phyloP scores from a whole-genome alignment of 2,113 vertebrate species.

The Sebastes fasciatus region DNA sequence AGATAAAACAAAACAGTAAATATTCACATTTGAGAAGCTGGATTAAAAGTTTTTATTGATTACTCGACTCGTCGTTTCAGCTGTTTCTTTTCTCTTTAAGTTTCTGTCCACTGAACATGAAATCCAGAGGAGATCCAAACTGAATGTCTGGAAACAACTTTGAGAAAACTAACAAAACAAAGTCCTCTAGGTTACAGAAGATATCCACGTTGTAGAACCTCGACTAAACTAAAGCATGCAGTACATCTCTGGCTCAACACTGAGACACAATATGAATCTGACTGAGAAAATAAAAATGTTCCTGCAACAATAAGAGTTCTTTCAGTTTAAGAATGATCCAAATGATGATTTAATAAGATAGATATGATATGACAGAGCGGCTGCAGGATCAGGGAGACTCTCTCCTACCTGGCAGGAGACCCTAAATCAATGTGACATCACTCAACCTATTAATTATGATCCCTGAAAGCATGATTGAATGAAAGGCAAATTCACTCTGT shows the following conservation, averaged over 20 bases:
- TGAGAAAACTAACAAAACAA: not conserved
- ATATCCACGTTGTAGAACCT: not conserved
- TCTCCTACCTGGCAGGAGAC: slow-evolving; percentile 24
- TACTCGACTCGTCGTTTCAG: not conserved
- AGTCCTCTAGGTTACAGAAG: too few relatives aligned
- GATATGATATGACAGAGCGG: not conserved
- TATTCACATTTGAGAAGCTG: not conserved
- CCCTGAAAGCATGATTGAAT: slow-evolving; percentile 40
- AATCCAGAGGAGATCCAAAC: not conserved
- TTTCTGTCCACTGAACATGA: not conserved
- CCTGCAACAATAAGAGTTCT: not conserved
- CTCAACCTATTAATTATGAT: slow-evolving; percentile 44
- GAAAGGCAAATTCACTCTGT: slow-evolving; percentile 41
- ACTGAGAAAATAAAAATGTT: not conserved
- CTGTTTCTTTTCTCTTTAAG: not conserved
- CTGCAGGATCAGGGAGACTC: slow-evolving; percentile 12
- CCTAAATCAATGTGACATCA: slow-evolving; percentile 60
- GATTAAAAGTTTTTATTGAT: not conserved
- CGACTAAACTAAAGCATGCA: not conserved
- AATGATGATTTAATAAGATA: not conserved
- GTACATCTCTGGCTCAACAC: not conserved
- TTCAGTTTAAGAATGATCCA: slow-evolving; percentile 12
- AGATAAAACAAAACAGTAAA: not conserved
- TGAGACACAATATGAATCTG: not conserved
- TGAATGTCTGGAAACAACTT: not conserved